These are phyloP conservation scores for Adelges cooleyi DNA, from an alignment of 1,140 invertebrate species.

Conservation along the genomic window DNA sequence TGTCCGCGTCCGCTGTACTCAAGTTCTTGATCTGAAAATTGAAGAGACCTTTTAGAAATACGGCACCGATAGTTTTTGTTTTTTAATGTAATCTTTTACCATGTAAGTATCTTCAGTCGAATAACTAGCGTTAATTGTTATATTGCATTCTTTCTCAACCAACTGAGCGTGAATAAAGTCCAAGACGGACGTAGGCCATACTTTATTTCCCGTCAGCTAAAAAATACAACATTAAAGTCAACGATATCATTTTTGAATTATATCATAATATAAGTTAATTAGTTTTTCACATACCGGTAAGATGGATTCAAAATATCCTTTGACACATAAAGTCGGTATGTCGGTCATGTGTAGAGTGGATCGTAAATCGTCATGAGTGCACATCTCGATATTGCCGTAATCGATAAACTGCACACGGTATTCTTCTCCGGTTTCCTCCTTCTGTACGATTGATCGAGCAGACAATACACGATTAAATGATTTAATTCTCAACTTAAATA, in stretches of 20 bases:
- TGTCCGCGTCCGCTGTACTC: not conserved
- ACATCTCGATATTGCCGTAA: constrained; percentile 1
- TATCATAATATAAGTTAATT: no score
- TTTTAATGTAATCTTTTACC: no score
- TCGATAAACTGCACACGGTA: not conserved
- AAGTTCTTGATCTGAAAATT: no score
- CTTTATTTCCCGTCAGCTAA: not conserved
- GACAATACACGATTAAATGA: not conserved
- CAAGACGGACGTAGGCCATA: not conserved
- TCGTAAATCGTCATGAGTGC: not conserved
- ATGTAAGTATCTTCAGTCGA: not conserved
- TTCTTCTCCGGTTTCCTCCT: not conserved
- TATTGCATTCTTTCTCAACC: not conserved
- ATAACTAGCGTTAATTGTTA: not conserved
- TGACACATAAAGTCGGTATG: not conserved
- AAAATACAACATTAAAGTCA: not conserved
- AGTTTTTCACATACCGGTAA: not conserved
- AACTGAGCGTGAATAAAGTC: not conserved
- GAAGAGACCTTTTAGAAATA: no score
- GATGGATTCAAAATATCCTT: not conserved
- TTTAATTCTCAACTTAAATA: not conserved
- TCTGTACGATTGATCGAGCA: not conserved
- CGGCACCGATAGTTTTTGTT: no score
- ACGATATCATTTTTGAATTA: not conserved
- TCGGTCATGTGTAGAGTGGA: constrained; percentile 1